Evolutionary conservation across 2,888 invertebrate genomes (phyloP).

Genomic region (Acronicta leporina): DNA sequence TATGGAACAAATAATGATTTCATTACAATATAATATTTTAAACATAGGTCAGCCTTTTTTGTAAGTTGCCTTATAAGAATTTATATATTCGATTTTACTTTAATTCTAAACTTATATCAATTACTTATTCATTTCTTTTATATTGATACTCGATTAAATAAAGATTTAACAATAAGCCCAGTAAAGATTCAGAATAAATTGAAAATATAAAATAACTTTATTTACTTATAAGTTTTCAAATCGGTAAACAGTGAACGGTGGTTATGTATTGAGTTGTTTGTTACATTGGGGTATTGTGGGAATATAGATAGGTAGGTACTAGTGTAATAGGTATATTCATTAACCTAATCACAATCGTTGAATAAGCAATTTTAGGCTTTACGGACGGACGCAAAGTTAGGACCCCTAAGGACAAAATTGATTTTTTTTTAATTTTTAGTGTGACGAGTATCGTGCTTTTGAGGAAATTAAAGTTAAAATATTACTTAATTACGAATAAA

Average conservation of each 20-base stretch:
- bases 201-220: conserved; percentile 1
- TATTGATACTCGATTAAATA: conserved; percentile 2
- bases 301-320: no score
- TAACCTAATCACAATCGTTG: background rate
- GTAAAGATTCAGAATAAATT: conserved; percentile 3
- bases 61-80: no score
- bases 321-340: background rate
- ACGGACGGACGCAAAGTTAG: no score
- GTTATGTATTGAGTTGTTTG: background rate
- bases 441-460: no score
- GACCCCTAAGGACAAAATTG: no score
- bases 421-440: no score
- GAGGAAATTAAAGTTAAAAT: no score
- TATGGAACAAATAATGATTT: background rate
- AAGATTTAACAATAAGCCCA: conserved; percentile 7
- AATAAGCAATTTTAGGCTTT: background rate
- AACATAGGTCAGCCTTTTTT: no score
- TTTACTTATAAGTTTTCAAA: background rate
- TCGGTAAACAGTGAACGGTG: background rate
- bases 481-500: no score
- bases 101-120: background rate
- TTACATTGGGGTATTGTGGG: background rate
- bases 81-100: background rate
- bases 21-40: background rate
- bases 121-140: background rate